Evolutionary conservation across 2,113 vertebrate species (phyloP).

Genomic region (Pygoscelis antarcticus): DNA sequence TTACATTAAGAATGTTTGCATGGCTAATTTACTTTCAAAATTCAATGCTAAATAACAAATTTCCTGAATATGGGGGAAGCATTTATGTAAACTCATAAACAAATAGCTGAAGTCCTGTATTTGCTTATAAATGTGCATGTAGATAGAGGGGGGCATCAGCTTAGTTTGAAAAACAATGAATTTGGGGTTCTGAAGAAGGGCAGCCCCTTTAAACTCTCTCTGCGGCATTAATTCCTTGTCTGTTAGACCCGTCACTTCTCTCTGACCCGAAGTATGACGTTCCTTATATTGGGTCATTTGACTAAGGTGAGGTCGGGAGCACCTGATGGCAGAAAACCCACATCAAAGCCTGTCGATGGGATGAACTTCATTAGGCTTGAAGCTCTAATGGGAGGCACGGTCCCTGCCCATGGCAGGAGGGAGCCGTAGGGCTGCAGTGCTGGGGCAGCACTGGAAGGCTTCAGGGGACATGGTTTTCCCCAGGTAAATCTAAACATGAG

Average conservation of each 20-base stretch:
- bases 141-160: not conserved
- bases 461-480: not conserved
- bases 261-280: not conserved
- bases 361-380: not conserved
- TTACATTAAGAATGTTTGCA: not conserved
- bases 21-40: not conserved
- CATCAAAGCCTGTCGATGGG: not conserved
- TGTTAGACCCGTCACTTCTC: not conserved
- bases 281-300: not conserved
- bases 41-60: not conserved
- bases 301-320: not conserved
- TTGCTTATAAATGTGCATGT: not conserved
- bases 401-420: not conserved
- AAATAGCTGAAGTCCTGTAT: not conserved
- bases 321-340: not conserved
- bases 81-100: not conserved
- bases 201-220: not conserved
- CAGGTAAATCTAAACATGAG: fast-evolving
- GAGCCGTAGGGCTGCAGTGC: not conserved
- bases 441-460: not conserved
- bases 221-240: not conserved
- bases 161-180: not conserved
- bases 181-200: not conserved
- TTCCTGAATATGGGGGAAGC: not conserved
- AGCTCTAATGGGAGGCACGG: not conserved